Percentiles rank a stretch among this genome's conserved stretches.
These are phyloP conservation scores for Pyrrhia umbra DNA, from an alignment of 2,888 invertebrate species.

Conservation along the genomic window DNA sequence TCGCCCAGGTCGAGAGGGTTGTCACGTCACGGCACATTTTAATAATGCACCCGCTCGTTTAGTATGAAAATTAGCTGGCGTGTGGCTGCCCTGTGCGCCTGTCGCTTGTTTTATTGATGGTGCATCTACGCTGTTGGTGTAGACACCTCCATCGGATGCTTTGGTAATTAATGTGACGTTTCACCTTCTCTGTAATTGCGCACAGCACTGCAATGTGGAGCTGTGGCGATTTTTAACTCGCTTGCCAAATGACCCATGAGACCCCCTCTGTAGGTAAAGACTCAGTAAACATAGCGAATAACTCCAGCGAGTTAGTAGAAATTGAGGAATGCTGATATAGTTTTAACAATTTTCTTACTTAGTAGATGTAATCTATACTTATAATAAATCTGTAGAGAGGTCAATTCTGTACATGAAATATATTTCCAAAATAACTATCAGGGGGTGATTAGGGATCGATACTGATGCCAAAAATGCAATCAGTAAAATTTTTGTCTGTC, in stretches of 20 bases:
- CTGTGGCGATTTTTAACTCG: slow-evolving; percentile 38
- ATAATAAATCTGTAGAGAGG: too few species aligned
- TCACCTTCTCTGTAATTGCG: slow-evolving; percentile 50
- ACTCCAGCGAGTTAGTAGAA: slow-evolving; percentile 4
- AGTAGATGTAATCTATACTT: too few species aligned
- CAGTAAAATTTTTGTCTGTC: too few species aligned
- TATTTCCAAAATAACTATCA: too few species aligned
- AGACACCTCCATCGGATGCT: slow-evolving; percentile 64
- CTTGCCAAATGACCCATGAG: slow-evolving; percentile 37
- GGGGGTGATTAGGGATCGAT: too few species aligned
- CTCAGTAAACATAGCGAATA: slow-evolving; percentile 26
- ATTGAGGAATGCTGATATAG: slow-evolving; percentile 11
- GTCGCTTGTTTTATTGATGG: slow-evolving; percentile 82
- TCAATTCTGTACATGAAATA: too few species aligned
- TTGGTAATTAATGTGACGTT: slow-evolving; percentile 69
- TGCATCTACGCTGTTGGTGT: slow-evolving; percentile 55
- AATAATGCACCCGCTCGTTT: slow-evolving; percentile 89
- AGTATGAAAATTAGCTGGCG: slow-evolving; percentile 89
- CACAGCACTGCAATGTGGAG: slow-evolving; percentile 14
- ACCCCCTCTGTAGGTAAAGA: slow-evolving; percentile 26
- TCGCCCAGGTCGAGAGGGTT: slow-evolving; percentile 78
- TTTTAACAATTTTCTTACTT: slow-evolving; percentile 12
- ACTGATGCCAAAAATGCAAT: too few species aligned
- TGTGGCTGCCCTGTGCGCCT: slow-evolving; percentile 73
- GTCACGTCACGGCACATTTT: slow-evolving; percentile 85